Conservation (phyloP, 2,888 invertebrate genomes). For the Trissolcus japonicus region DNA sequence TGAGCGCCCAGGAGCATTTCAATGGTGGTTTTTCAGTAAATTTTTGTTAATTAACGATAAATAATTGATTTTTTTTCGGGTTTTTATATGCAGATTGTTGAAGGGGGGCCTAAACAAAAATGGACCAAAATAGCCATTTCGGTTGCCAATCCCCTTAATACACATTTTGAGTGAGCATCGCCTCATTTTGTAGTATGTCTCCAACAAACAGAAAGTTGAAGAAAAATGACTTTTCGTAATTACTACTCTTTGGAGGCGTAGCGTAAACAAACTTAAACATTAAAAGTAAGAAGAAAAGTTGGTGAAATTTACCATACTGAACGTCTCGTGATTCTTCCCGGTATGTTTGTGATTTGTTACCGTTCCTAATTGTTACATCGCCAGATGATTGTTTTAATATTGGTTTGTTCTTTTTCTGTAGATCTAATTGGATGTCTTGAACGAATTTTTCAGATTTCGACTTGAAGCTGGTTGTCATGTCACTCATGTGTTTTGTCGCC, state of each 20-base stretch:
- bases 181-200: too few relatives aligned
- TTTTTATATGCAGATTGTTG: too few relatives aligned
- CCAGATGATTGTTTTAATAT: slow-evolving; percentile 76
- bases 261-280: not conserved
- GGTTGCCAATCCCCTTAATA: too few relatives aligned
- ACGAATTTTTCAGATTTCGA: slow-evolving; percentile 83
- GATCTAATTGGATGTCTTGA: slow-evolving; percentile 81
- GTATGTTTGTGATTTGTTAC: slow-evolving; percentile 82
- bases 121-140: too few relatives aligned
- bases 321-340: slow-evolving; percentile 84
- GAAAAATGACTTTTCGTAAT: too few relatives aligned
- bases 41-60: too few relatives aligned
- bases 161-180: too few relatives aligned
- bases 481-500: slow-evolving; percentile 81
- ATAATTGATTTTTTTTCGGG: too few relatives aligned
- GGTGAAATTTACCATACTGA: slow-evolving; percentile 80
- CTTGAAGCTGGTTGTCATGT: slow-evolving; percentile 83
- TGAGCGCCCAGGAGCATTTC: too few relatives aligned
- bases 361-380: slow-evolving; percentile 75
- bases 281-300: slow-evolving; percentile 18
- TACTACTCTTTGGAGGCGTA: not conserved
- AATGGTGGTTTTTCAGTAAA: too few relatives aligned
- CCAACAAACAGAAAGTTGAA: too few relatives aligned
- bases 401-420: slow-evolving; percentile 76
- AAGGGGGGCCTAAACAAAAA: too few relatives aligned